Evolutionary conservation across 2,797 vertebrate genomes (phyloP).

Genomic region (Argyrosomus regius): DNA sequence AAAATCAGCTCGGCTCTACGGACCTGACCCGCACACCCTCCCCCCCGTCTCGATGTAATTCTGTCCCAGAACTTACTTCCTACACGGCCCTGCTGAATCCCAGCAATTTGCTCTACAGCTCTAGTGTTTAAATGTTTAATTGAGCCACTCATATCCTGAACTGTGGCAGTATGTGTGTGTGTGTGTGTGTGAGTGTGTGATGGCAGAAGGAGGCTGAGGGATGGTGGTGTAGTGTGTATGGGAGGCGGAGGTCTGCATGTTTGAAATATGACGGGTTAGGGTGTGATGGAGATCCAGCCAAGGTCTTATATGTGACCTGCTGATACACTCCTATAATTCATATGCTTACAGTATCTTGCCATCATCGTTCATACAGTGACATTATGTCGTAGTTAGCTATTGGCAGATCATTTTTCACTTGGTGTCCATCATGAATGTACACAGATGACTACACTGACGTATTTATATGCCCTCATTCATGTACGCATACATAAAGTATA

Average conservation of each 20-base stretch:
- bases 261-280: slow-evolving; percentile 49
- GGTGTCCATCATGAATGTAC: slow-evolving; percentile 12
- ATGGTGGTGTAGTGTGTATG: slow-evolving; percentile 31
- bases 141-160: slow-evolving; percentile 73
- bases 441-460: background rate
- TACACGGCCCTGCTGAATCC: slow-evolving; percentile 79
- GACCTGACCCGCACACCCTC: slow-evolving; percentile 74
- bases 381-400: slow-evolving; percentile 13
- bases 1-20: slow-evolving; percentile 59
- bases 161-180: slow-evolving; percentile 44
- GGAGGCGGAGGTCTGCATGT: slow-evolving; percentile 34
- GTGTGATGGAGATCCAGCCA: slow-evolving; percentile 56
- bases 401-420: slow-evolving; percentile 23
- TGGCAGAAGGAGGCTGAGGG: slow-evolving; percentile 17
- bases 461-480: background rate
- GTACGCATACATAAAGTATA: background rate
- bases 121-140: slow-evolving; percentile 85
- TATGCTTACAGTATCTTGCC: slow-evolving; percentile 11
- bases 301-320: slow-evolving; percentile 61
- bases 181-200: slow-evolving; percentile 28
- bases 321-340: slow-evolving; percentile 40
- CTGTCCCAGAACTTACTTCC: slow-evolving; percentile 76
- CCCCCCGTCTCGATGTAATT: slow-evolving; percentile 59
- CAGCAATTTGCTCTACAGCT: slow-evolving; percentile 83
- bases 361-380: slow-evolving; percentile 10